Evolutionary conservation across 2,888 invertebrate species (phyloP).

Genomic region (Ophion costatus): DNA sequence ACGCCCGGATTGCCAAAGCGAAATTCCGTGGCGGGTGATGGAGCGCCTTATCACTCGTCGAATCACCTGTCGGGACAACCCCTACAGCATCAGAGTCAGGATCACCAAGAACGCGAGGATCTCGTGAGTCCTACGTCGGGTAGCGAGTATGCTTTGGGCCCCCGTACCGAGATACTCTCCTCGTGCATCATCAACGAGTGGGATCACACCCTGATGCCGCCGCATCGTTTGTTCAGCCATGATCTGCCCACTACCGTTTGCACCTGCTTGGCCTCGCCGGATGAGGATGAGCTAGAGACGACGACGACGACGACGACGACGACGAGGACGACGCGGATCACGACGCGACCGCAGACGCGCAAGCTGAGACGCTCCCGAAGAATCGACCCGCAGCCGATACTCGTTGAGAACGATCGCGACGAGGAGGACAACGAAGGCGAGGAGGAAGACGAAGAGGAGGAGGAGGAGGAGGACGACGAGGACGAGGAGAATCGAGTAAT

Average conservation of each 20-base stretch:
- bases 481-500: conserved; percentile 76
- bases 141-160: conserved; percentile 77
- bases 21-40: conserved; percentile 89
- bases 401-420: conserved; percentile 85
- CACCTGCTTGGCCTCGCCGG: conserved; percentile 88
- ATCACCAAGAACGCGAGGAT: conserved; percentile 70
- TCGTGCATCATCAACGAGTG: conserved; percentile 81
- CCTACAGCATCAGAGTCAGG: conserved; percentile 68
- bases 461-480: conserved; percentile 78
- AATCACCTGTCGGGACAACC: conserved; percentile 68
- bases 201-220: conserved; percentile 88
- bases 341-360: conserved; percentile 74
- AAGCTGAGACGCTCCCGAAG: conserved; percentile 88
- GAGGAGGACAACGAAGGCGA: conserved; percentile 84
- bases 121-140: conserved; percentile 77
- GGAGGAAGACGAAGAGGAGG: conserved; percentile 85
- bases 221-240: conserved; percentile 87
- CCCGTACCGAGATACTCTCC: conserved; percentile 79
- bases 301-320: conserved; percentile 68
- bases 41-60: conserved; percentile 82
- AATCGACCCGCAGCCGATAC: conserved; percentile 88
- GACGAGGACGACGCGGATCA: conserved; percentile 40
- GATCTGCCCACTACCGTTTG: conserved; percentile 87
- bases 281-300: conserved; percentile 86
- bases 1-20: conserved; percentile 87